phyloP scores from a whole-genome alignment of 2,888 invertebrate genomes.

The Ophion costatus region DNA sequence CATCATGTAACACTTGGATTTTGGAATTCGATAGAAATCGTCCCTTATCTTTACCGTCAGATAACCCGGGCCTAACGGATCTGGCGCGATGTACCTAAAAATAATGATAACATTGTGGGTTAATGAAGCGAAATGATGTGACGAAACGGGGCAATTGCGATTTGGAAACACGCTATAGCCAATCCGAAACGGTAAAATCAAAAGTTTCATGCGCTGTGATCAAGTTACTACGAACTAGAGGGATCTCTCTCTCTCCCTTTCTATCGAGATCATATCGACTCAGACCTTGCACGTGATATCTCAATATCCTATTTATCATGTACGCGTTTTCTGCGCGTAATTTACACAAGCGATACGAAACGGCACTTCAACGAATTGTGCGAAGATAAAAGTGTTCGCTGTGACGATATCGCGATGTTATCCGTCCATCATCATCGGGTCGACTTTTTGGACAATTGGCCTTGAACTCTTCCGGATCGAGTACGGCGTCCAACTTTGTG shows the following conservation, averaged over 20 bases:
- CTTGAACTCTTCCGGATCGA: slow-evolving; percentile 55
- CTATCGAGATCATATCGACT: not conserved
- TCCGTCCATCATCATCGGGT: not conserved
- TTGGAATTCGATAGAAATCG: slow-evolving; percentile 60
- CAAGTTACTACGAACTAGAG: slow-evolving; percentile 20
- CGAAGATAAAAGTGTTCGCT: slow-evolving; percentile 68
- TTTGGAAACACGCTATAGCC: slow-evolving; percentile 8
- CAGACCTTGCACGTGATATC: not conserved
- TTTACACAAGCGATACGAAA: not conserved
- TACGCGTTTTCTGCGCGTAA: slow-evolving; percentile 48
- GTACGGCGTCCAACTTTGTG: slow-evolving; percentile 59
- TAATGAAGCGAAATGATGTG: slow-evolving; percentile 14
- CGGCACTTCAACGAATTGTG: not conserved
- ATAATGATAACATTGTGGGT: slow-evolving; percentile 47
- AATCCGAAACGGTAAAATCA: not conserved
- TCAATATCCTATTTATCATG: slow-evolving; percentile 20
- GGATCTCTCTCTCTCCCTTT: not conserved
- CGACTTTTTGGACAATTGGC: slow-evolving; percentile 45
- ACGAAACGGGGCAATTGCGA: not conserved
- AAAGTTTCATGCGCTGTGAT: slow-evolving; percentile 4
- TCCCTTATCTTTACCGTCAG: slow-evolving; percentile 59
- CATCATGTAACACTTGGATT: slow-evolving; percentile 54
- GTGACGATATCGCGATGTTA: slow-evolving; percentile 34
- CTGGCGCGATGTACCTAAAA: slow-evolving; percentile 65
- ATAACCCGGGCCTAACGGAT: slow-evolving; percentile 60